phyloP scores from a whole-genome alignment of 2,113 vertebrate species.

The Gopherus evgoodei region DNA sequence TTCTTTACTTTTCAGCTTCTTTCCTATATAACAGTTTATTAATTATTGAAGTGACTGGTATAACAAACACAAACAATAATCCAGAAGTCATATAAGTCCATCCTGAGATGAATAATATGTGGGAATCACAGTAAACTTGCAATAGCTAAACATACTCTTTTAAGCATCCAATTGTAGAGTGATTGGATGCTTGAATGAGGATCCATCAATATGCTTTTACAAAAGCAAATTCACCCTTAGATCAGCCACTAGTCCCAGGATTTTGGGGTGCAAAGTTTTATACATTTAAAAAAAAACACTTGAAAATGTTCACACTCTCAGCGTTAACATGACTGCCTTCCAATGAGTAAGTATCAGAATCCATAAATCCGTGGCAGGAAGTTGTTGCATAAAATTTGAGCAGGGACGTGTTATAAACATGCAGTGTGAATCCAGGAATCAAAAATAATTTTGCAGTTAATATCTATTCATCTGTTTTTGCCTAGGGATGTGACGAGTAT shows the following conservation, averaged over 20 bases:
- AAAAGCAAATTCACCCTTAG: not conserved
- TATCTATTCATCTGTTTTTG: conserved; percentile 2
- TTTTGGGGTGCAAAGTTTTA: not conserved
- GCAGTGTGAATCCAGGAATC: not conserved
- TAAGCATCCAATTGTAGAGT: not conserved
- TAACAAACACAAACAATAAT: not conserved
- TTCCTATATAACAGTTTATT: not conserved
- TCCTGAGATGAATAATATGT: not conserved
- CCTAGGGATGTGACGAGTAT: conserved; percentile 62
- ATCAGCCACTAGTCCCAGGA: not conserved
- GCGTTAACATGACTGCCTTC: not conserved
- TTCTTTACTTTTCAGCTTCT: not conserved
- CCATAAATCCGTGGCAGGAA: not conserved
- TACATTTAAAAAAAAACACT: not conserved
- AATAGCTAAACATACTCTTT: conserved; percentile 29
- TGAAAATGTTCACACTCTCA: not conserved
- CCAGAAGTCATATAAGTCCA: not conserved
- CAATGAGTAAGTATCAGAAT: not conserved
- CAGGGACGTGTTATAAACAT: not conserved
- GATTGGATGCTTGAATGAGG: not conserved
- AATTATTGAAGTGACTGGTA: not conserved
- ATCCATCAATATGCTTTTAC: not conserved
- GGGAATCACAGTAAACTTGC: not conserved
- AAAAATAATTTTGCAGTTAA: not conserved
- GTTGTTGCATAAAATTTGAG: not conserved